Evolutionary conservation across 2,888 invertebrate species (phyloP), one percentile per base, ranked within the genome.

Genomic region (Ormyrus nitidulus): DNA sequence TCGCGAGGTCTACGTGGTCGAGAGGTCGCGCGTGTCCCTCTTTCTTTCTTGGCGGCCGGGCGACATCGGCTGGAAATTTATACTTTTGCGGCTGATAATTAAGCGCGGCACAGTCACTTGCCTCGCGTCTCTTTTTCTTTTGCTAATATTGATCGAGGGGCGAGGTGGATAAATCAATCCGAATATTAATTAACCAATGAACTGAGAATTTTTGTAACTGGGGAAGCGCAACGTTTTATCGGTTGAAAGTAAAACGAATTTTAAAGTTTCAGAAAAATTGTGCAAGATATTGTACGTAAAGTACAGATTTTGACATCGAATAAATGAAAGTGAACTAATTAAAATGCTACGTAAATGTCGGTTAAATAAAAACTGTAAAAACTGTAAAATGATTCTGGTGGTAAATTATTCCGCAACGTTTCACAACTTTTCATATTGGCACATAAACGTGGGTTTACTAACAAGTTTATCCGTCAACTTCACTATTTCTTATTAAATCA

Each of bases 401-500:
- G 6, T 53, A 10, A 53, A 53, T 10, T 53, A 53, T 53, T 10
- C 9, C 6, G 11, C 48, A 1, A n/a, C 46, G 64, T n/a, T 58
- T 13, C 9, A 61, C 44, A 34, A n/a, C 44, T 13, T 61, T 44
- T 44, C n/a, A n/a, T n/a, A 64, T 48, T 4, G 64, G 0, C n/a
- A 5, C 4, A 34, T 49, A 34, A 53, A 66, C 4, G 10, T 34
- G 8, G 68, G 34, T 11, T 69, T 5, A 7, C 8, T 68, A 54
- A 56, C n/a, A 34, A 69, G 56, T 69, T 13, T 46, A 69, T 56
- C 68, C 46, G 56, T 69, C 56, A 69, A 54, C n/a, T 69, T 69
- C 56, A 69, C 54, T 11, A 49, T 49, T 65, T 65, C 9, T 49
- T 49, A 53, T 66, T 66, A 66, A 66, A 53, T 53, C 53, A 19